phyloP scores from a whole-genome alignment of 2,797 vertebrate genomes.

The Centropyge bicolor region DNA sequence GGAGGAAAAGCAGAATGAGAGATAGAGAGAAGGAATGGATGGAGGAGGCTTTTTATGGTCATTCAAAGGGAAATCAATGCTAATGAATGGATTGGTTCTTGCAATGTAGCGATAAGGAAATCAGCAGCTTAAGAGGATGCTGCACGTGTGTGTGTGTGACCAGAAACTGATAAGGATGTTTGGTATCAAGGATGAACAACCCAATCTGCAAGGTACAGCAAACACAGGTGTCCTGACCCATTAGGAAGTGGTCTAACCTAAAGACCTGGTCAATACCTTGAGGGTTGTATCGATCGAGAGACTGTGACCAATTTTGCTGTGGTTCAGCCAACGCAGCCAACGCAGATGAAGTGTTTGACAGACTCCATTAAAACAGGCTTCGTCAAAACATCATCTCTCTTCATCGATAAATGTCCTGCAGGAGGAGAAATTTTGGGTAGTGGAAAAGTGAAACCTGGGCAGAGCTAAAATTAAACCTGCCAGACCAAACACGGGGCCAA shows the following conservation, averaged over 20 bases:
- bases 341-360: constrained; percentile 22
- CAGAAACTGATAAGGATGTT: constrained; percentile 66
- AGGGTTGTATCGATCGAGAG: constrained; percentile 53
- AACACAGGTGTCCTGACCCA: constrained; percentile 60
- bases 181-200: constrained; percentile 50
- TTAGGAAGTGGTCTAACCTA: constrained; percentile 64
- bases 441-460: background rate
- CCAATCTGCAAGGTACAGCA: constrained; percentile 48
- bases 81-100: constrained; percentile 70
- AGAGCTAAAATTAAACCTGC: constrained; percentile 3
- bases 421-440: background rate
- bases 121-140: constrained; percentile 45
- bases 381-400: constrained; percentile 14
- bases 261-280: constrained; percentile 67
- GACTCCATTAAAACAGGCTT: constrained; percentile 25
- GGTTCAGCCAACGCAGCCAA: constrained; percentile 36
- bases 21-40: constrained; percentile 30
- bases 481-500: background rate
- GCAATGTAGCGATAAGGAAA: constrained; percentile 72
- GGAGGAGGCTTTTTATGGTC: constrained; percentile 42
- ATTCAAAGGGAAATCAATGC: constrained; percentile 75
- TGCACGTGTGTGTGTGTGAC: constrained; percentile 13
- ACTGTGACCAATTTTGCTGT: constrained; percentile 45
- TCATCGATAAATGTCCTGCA: constrained; percentile 1
- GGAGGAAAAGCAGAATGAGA: constrained; percentile 35